Percentiles rank a stretch among this genome's conserved stretches.
Conservation (phyloP, 2,888 invertebrate genomes). For the Danaus chrysippus region DNA sequence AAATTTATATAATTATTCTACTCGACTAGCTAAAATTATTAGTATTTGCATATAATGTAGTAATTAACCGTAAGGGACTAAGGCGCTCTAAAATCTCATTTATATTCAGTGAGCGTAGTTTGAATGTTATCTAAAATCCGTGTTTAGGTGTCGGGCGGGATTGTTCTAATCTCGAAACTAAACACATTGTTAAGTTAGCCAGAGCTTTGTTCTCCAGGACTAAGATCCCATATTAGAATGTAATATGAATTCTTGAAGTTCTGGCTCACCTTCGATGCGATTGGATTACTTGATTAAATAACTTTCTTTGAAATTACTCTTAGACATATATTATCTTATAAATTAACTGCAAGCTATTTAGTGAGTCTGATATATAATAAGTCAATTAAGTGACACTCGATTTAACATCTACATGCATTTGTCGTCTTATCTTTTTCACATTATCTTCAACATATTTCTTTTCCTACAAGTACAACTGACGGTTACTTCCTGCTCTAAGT, state of each 20-base stretch:
- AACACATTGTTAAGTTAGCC: conserved; percentile 74
- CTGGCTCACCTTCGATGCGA: conserved; percentile 16
- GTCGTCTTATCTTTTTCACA: conserved; percentile 21
- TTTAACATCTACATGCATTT: conserved; percentile 10
- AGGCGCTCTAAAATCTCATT: conserved; percentile 74
- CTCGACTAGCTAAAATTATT: background rate
- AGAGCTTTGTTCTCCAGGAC: conserved; percentile 63
- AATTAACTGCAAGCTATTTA: background rate
- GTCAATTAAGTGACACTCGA: conserved; percentile 20
- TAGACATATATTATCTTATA: too few relatives aligned
- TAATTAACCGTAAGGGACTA: conserved; percentile 69
- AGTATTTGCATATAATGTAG: conserved; percentile 23
- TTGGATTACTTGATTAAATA: conserved; percentile 23
- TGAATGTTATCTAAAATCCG: conserved; percentile 79
- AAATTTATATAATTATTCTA: background rate
- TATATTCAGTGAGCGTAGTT: conserved; percentile 77
- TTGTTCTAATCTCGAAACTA: conserved; percentile 76
- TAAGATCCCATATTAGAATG: conserved; percentile 46
- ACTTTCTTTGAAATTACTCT: background rate
- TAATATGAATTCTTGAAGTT: conserved; percentile 43
- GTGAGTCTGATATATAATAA: conserved; percentile 5
- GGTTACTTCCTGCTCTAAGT: conserved; percentile 25
- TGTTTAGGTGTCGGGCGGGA: conserved; percentile 77
- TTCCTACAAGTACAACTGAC: conserved; percentile 26
- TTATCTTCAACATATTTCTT: conserved; percentile 27